Percentiles rank a stretch among this genome's conserved stretches.
Conservation (phyloP, 2,797 vertebrate genomes). For the Tangara arthus region DNA sequence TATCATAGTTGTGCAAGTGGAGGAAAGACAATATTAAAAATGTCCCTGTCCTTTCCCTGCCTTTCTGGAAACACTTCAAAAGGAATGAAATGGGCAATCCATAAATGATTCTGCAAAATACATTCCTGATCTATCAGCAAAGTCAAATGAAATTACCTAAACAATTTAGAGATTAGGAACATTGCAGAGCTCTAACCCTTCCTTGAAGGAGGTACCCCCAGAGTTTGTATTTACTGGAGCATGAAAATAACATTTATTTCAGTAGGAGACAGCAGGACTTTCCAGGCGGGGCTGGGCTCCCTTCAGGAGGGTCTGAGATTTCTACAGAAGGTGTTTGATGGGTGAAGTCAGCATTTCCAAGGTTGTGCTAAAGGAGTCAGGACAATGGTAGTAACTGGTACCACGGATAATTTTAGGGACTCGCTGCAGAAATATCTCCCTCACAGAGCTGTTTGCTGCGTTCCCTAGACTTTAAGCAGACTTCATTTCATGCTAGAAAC, state of each 20-base stretch:
- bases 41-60: background rate
- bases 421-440: rapidly evolving
- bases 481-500: background rate
- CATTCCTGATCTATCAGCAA: background rate
- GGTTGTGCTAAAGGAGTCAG: background rate
- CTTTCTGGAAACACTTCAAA: slow-evolving; percentile 4
- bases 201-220: background rate
- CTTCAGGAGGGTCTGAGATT: background rate
- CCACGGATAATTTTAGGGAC: background rate
- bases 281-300: background rate
- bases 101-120: slow-evolving; percentile 28
- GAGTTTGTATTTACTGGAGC: background rate
- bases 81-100: slow-evolving; percentile 25
- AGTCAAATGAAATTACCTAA: slow-evolving; percentile 25
- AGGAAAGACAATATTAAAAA: background rate
- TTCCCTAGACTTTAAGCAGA: background rate
- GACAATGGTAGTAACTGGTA: background rate
- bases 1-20: background rate
- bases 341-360: background rate
- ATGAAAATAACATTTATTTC: background rate
- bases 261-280: background rate
- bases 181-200: background rate
- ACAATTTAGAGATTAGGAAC: slow-evolving; percentile 26
- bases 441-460: background rate
- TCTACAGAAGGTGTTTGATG: background rate